Base-by-base conservation (phyloP, 2,797 vertebrate species). In the Streptopelia turtur region DNA sequence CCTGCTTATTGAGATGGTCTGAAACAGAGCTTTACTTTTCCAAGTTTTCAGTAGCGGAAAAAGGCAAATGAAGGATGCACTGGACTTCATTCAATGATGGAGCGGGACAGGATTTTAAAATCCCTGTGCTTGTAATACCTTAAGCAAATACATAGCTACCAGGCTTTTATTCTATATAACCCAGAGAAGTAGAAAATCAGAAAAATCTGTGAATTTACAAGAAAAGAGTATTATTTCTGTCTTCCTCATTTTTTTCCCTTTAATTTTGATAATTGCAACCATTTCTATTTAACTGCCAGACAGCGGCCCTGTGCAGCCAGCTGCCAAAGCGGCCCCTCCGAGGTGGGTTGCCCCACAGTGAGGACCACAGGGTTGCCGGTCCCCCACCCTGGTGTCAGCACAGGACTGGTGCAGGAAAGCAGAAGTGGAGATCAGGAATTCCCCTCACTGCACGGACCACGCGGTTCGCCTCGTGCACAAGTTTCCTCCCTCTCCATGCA, bases 391-490 rank as follows among this genome's bases (percentile, higher is more conserved):
- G 1, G 22, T 72, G 30, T 16, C 43, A 59, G 52, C 53, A 70
- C 1, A 1, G 45, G 59, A 60, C 33, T 75, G 59, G 27, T 0
- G 0, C 65, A 92, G 86, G 74, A 82, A 84, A 87, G 83, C 37
- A 65, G 80, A 87, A 69, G 28, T 64, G 80, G 86, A 86, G 65
- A 70, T 63, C 82, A 95, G 90, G 87, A 95, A 96, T 93, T 94
- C 69, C 69, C 45, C 91, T 87, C 4, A 2, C 4, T 17, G 52
- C 4, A 2, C 2, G 2, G 60, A 82, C 59, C 59, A 91, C 49
- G 56, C 66, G 1, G 43, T 63, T 84, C 1, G 33, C 63, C 81
- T 84, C 5, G 0, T 55, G 81, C 47, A 33, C 37, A 39, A 33
- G 50, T 41, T 93, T 94, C 53, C 81, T 93, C 59, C 75, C 83